Evolutionary conservation across 2,797 vertebrate genomes (phyloP).

Genomic region (Chaenodraco wilsoni): DNA sequence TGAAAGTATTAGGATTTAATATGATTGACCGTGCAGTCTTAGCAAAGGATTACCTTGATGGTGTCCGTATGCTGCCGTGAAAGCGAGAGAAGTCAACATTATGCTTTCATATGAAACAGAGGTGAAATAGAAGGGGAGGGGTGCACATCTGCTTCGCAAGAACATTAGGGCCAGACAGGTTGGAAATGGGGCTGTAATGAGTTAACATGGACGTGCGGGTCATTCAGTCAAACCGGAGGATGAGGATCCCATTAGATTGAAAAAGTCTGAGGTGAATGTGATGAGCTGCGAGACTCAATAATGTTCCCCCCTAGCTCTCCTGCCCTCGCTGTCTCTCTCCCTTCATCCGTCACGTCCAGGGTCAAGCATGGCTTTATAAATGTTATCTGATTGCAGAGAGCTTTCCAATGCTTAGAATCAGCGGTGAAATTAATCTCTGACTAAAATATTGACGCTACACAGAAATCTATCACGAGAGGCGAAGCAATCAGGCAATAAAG

Average conservation of each 20-base stretch:
- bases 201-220: conserved; percentile 50
- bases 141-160: conserved; percentile 5
- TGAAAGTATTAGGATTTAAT: conserved; percentile 80
- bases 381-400: conserved; percentile 79
- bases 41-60: conserved; percentile 74
- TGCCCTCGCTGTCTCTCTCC: conserved; percentile 33
- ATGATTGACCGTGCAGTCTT: conserved; percentile 75
- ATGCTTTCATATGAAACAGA: conserved; percentile 54
- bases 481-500: conserved; percentile 72
- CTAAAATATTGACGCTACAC: conserved; percentile 79
- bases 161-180: conserved; percentile 30
- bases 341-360: conserved; percentile 65
- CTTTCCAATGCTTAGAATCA: conserved; percentile 70
- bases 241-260: conserved; percentile 64
- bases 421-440: conserved; percentile 82
- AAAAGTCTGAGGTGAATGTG: conserved; percentile 72
- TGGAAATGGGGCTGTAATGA: conserved; percentile 49
- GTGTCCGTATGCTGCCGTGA: conserved; percentile 58
- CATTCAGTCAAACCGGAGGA: conserved; percentile 59
- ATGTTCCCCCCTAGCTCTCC: conserved; percentile 19
- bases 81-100: conserved; percentile 68
- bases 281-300: conserved; percentile 71
- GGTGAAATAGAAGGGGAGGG: conserved; percentile 29
- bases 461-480: conserved; percentile 66
- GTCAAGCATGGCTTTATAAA: conserved; percentile 76